These are phyloP conservation scores for Garrulus glandarius DNA, from an alignment of 2,797 vertebrate genomes.

Conservation along the genomic window DNA sequence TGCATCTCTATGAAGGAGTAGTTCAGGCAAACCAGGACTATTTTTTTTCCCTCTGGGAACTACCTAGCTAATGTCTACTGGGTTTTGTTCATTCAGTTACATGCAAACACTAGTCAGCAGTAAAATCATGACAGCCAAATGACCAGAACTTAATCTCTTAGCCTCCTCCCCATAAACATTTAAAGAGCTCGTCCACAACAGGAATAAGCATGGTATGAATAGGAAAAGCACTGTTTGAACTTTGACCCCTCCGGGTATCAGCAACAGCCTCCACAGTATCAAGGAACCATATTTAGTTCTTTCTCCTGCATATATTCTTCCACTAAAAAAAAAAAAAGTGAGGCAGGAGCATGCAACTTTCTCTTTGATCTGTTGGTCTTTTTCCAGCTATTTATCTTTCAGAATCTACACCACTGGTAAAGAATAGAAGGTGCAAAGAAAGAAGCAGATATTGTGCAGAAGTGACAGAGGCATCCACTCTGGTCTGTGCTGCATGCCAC, in stretches of 20 bases:
- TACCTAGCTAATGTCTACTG: constrained; percentile 54
- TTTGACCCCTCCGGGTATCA: background rate
- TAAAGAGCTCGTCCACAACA: background rate
- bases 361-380: background rate
- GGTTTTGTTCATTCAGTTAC: constrained; percentile 51
- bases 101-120: constrained; percentile 42
- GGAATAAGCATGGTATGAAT: background rate
- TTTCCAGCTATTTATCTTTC: background rate
- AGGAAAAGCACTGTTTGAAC: background rate
- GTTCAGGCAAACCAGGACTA: constrained; percentile 21
- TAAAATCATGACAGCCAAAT: constrained; percentile 38
- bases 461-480: background rate
- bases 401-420: background rate
- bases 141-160: background rate
- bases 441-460: background rate
- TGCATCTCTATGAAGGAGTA: background rate
- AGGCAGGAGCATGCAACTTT: background rate
- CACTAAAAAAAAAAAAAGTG: background rate
- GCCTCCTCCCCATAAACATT: background rate
- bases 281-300: background rate
- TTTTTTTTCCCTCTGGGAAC: constrained; percentile 34
- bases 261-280: background rate
- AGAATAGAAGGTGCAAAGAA: background rate
- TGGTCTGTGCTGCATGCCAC: background rate
- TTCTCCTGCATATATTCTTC: background rate